Conservation (phyloP, 2,888 invertebrate species). For the Heteromyza rotundicornis region DNA sequence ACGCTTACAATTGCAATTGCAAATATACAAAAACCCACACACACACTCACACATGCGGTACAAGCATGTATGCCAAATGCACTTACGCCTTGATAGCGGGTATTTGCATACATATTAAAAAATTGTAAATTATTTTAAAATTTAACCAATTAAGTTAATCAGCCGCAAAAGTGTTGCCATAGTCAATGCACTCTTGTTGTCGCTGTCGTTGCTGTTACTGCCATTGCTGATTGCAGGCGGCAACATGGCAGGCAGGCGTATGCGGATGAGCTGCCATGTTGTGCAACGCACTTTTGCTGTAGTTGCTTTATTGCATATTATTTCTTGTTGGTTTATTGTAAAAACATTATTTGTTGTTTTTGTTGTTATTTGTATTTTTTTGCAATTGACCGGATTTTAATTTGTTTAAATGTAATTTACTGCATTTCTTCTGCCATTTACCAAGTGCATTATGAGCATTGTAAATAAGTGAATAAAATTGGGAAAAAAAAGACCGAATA, state of each 20-base stretch:
- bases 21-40: not conserved
- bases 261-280: slow-evolving; percentile 15
- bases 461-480: not conserved
- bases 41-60: not conserved
- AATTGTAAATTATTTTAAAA: slow-evolving; percentile 25
- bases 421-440: slow-evolving; percentile 10
- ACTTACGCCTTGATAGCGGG: not conserved
- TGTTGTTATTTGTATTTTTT: not conserved
- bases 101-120: slow-evolving; percentile 6
- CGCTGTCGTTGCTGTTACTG: slow-evolving; percentile 4
- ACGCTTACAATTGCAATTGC: not conserved
- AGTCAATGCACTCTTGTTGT: slow-evolving; percentile 3
- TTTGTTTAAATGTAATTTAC: slow-evolving; percentile 23
- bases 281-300: not conserved
- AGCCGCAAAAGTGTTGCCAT: slow-evolving; percentile 17
- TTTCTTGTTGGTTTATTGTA: not conserved
- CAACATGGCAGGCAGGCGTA: slow-evolving; percentile 10
- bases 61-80: not conserved
- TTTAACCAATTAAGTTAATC: slow-evolving; percentile 27
- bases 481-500: not conserved
- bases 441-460: not conserved
- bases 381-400: slow-evolving; percentile 20
- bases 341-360: too few species aligned
- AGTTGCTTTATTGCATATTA: not conserved
- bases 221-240: not conserved